Evolutionary conservation across 2,797 vertebrate genomes (phyloP), one percentile per base, ranked within the genome.

Genomic region (Australoheros facetus): DNA sequence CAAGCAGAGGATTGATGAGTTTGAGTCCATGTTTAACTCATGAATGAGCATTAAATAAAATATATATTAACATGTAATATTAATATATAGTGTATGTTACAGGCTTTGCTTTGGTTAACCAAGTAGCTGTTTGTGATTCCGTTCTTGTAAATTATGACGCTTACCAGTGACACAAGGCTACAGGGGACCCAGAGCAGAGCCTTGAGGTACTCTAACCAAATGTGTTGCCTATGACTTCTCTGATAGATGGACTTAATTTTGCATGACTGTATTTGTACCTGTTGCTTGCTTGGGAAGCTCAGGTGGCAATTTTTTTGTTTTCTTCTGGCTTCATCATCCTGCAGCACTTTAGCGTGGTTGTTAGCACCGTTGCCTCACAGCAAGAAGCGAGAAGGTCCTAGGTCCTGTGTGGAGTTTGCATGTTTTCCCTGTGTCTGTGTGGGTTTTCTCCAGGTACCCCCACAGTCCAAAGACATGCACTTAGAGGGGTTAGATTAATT

Each of bases 1-100:
- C 60, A 96, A 96, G 26, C 97, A 98, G 87, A 96, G 97, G 81
- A 97, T 98, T 1, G 97, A 98, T 39, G 97, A 97, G 89, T 99
- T 98, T n/a, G 97, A 99, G 82, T 97, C 96, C 73, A 96, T 98
- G 95, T 95, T 96, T 94, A 95, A 97, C 80, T 59, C 2, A 0
- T 89, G 80, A 88, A 30, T 76, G 12, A 45, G 7, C 14, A 1
- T 55, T 19, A 71, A 59, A n/a, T 26, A 48, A 51, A 30, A n/a
- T n/a, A 30, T 69, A 30, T n/a, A 30, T 5, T 69, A 69, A 69
- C 16, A 69, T 30, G 10, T 21, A 13, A 17, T 48, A 11, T 48
- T 48, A 11, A 66, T 48, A 13, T 30, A 30, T 28, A 28, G 48
- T 48, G 17, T n/a, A 37, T 73, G 71, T 7, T 10, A 10, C 32